Base-by-base conservation (phyloP, 2,888 invertebrate genomes). In the Cosmorhoe ocellata region DNA sequence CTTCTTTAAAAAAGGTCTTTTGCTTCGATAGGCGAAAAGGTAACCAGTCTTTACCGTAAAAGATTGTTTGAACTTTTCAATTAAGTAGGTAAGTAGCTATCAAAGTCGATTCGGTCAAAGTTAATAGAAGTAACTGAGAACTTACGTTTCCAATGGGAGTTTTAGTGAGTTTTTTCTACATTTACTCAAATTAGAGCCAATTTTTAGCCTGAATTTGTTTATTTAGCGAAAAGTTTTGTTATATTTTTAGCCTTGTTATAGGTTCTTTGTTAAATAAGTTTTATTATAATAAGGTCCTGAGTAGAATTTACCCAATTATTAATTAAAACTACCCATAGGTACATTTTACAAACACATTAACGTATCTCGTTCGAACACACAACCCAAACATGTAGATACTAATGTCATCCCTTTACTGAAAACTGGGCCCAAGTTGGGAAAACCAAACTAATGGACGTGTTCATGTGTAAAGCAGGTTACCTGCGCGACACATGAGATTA, bases 1-100 rank as follows among this genome's bases (percentile, higher is more conserved):
- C 33, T 57, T 49, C 41, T 61, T 56, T 46, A 32, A 13, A 51
- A 55, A 58, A 54, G 51, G 51, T 51, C 43, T 50, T 46, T 50
- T 45, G 45, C 42, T 53, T 51, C 51, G 39, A 46, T 44, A 55
- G 55, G 34, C 42, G 27, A 37, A 48, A 46, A 54, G 51, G 51
- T 58, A 48, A 47, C 18, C 18, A 45, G 51, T 48, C 54, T 50
- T 45, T 51, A 53, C 57, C 41, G 55, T 48, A 59, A 63, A 68
- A 59, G 64, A 66, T 71, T 64, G 63, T 69, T 68, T 68, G 56
- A 67, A 79, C 70, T 75, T 79, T 80, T 72, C 75, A 75, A 77
- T 79, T 76, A 75, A 71, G 66, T 69, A 71, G 68, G 67, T n/a
- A n/a, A n/a, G n/a, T n/a, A n/a, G n/a, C 4, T 74, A 74, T 77